Base-by-base conservation (phyloP, 2,113 vertebrate genomes). In the Chascanopsetta lugubris region DNA sequence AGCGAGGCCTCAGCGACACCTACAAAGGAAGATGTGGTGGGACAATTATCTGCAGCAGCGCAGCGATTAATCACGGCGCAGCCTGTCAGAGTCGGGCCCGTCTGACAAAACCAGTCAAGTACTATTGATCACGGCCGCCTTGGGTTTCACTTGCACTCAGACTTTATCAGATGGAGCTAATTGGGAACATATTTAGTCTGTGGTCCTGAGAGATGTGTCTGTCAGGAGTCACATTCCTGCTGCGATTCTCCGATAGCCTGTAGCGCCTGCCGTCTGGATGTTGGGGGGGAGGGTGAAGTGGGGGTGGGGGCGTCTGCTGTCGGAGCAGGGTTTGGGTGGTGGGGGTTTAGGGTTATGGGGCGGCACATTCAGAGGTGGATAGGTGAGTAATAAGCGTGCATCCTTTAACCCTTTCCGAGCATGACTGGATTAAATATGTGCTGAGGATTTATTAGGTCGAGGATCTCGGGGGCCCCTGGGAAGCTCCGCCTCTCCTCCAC, bases 111-210 rank as follows among this genome's bases (percentile, higher is more conserved):
- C 20, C 68, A 85, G 73, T 78, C 79, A 71, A 88, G 71, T 72
- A 82, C 85, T 81, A 88, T 87, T 91, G 89, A 91, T 91, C 85
- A 85, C 65, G 75, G 53, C 64, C 18, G 79, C 84, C 69, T 89
- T 71, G 80, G 77, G 78, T 87, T 89, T 88, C 83, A 82, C 88
- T 87, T 87, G 78, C 85, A 88, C 87, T 88, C 85, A 83, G 75
- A 85, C 77, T 88, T 89, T 89, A 89, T 91, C 89, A 91, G 84
- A 91, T 90, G 89, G 36, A 77, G 76, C 78, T 91, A 91, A 91
- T 89, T 88, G 78, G 77, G 85, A 91, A 90, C 89, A 91, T 85
- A 90, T 86, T 90, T 70, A 50, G 72, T 69, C 82, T 64, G 81
- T 65, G 86, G 82, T 73, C 84, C 82, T 80, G 78, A 75, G 82